Base-by-base conservation (phyloP, 1,140 invertebrate genomes). In the Lepidostoma basale region DNA sequence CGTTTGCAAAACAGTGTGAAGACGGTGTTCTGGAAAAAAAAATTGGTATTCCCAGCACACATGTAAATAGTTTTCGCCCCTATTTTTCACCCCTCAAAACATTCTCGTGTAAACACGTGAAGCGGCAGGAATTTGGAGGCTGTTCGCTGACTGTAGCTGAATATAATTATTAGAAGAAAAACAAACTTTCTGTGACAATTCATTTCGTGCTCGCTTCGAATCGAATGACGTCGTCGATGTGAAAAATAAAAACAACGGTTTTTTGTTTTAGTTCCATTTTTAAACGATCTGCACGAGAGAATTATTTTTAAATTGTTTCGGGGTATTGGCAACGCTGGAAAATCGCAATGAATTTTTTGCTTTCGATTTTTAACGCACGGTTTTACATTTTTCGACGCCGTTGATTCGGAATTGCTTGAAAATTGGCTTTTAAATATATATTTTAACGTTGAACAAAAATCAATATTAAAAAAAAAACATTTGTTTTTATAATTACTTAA, bases 51-150 rank as follows among this genome's bases (percentile, higher is more conserved):
- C 42, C 36, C 30, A 39, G 14, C 26, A 26, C 23, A 62, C 28
- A 45, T 62, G 36, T 36, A 59, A 22, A 40, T 59, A 39, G 36
- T n/a, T 20, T 33, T 40, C 36, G 20, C 9, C n/a, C n/a, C 33
- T 20, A n/a, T 40, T 14, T 40, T 14, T 28, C 14, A 23, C 26
- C 22, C 47, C 23, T 40, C 18, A 45, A 45, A 20, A 62, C 10
- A 36, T 56, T n/a, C 12, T 47, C 2, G 26, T 18, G 20, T 18
- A 26, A 39, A 25, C 28, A 68, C 40, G 18, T 30, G 76, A 76
- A 77, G 78, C 77, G 80, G 81, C 79, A 81, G 79, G 79, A 82
- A 81, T 82, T 85, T 86, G 86, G 84, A 85, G 86, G 86, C 86
- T 88, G 86, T 87, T 86, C 84, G 85, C 78, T 79, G 79, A 72